A percentile compares a stretch with the other conserved stretches of the same genome.
Conservation (phyloP, 2,888 invertebrate genomes). For the Platycnemis pennipes region DNA sequence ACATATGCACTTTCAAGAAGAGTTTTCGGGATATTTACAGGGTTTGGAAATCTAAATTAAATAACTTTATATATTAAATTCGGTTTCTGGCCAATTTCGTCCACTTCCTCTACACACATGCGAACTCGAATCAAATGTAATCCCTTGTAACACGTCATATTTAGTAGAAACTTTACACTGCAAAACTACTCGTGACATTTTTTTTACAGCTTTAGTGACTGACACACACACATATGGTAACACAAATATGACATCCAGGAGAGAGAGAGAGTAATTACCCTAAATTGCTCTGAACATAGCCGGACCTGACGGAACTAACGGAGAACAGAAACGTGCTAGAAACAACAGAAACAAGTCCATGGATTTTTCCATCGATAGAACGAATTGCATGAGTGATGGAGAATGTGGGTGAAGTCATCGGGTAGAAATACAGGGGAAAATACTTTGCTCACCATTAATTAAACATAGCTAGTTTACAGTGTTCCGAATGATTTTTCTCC, state of each 20-base stretch:
- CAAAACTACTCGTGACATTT: conserved; percentile 46
- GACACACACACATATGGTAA: conserved; percentile 52
- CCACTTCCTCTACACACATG: conserved; percentile 7
- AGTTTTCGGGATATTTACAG: conserved; percentile 36
- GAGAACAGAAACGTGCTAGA: not conserved
- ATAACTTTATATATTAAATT: conserved; percentile 48
- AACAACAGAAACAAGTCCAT: not conserved
- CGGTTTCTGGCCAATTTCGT: conserved; percentile 25
- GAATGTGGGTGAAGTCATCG: not conserved
- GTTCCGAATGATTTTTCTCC: not conserved
- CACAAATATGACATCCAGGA: conserved; percentile 63
- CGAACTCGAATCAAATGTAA: conserved; percentile 30
- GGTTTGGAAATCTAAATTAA: conserved; percentile 41
- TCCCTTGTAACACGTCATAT: not conserved
- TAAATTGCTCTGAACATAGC: conserved; percentile 19
- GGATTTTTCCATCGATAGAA: not conserved
- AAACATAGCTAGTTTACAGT: not conserved
- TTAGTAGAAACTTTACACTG: conserved; percentile 34
- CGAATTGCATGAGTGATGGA: not conserved
- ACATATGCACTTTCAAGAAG: not conserved
- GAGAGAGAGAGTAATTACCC: conserved; percentile 44
- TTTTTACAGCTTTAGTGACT: conserved; percentile 37
- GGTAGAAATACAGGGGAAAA: not conserved
- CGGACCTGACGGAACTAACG: not conserved
- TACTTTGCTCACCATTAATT: not conserved